A percentile compares a stretch with the other conserved stretches of the same genome.
phyloP scores from a whole-genome alignment of 1,140 invertebrate species.

The Papilio machaon region DNA sequence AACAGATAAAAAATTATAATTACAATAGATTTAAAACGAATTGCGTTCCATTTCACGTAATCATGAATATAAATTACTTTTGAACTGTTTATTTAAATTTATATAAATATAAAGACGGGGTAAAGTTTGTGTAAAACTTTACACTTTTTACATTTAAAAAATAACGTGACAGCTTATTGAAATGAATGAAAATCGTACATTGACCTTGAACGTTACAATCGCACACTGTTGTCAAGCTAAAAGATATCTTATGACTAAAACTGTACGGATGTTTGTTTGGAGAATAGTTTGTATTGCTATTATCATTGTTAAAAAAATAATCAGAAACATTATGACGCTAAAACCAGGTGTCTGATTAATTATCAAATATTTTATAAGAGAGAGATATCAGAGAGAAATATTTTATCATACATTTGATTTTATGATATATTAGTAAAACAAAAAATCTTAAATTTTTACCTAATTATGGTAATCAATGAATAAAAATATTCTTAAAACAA shows the following conservation, averaged over 20 bases:
- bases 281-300: neutral
- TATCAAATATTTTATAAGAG: neutral
- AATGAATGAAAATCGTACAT: neutral
- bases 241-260: neutral
- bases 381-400: too few relatives aligned
- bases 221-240: neutral
- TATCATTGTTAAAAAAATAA: neutral
- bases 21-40: neutral
- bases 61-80: neutral
- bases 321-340: neutral
- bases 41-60: neutral
- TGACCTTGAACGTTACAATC: neutral
- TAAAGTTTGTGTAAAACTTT: too few relatives aligned
- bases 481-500: too few relatives aligned
- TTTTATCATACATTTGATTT: too few relatives aligned
- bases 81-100: neutral
- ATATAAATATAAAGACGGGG: neutral
- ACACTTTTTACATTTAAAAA: too few relatives aligned
- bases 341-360: neutral
- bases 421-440: too few relatives aligned
- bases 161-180: too few relatives aligned
- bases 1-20: slow-evolving; percentile 12
- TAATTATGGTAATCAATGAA: too few relatives aligned
- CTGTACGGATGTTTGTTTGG: neutral
- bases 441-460: too few relatives aligned